These are phyloP conservation scores for Desmophyllum pertusum DNA, from an alignment of 92 coral and sea anemone genomes.

Conservation along the genomic window DNA sequence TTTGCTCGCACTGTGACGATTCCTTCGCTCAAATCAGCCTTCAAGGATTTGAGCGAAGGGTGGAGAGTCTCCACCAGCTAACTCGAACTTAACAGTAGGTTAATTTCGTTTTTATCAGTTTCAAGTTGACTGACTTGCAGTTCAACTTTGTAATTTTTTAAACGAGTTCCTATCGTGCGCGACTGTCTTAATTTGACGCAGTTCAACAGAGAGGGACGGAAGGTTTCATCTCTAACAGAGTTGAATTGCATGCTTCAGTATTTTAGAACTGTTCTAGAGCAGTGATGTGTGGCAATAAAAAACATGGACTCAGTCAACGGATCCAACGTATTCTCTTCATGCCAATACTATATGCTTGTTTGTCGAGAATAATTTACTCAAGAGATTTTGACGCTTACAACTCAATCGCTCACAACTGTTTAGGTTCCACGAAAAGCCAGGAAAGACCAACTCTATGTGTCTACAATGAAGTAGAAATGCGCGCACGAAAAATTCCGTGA, in stretches of 20 bases:
- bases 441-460: neutral
- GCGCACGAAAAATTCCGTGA: slow-evolving; percentile 38
- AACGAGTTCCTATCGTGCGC: slow-evolving; percentile 8
- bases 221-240: slow-evolving; percentile 23
- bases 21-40: neutral
- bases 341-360: neutral
- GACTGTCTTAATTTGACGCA: slow-evolving; percentile 25
- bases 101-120: neutral
- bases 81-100: no score
- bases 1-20: neutral
- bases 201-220: slow-evolving; percentile 39
- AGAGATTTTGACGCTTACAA: neutral
- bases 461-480: neutral
- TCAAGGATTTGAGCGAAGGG: no score
- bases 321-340: neutral
- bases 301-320: neutral
- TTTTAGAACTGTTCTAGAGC: slow-evolving; percentile 6
- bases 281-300: slow-evolving; percentile 32
- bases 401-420: neutral
- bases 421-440: neutral
- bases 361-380: neutral
- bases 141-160: slow-evolving; percentile 8
- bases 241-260: slow-evolving; percentile 22
- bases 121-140: slow-evolving; percentile 12
- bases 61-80: no score